Percentiles rank a stretch among this genome's conserved stretches.
phyloP scores from a whole-genome alignment of 2,888 invertebrate species.

The Dolichopus griseipennis region DNA sequence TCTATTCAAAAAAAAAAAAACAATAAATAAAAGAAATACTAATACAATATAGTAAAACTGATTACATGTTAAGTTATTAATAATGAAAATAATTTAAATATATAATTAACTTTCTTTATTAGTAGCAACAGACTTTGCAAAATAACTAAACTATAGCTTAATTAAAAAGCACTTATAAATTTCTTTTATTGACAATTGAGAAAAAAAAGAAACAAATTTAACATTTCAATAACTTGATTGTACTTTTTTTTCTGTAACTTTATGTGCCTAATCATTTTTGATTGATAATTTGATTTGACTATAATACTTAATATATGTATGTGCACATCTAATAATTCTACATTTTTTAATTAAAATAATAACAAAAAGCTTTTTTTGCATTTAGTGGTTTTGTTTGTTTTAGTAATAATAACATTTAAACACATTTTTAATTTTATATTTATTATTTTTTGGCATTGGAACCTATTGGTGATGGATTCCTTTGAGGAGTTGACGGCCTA shows the following conservation, averaged over 20 bases:
- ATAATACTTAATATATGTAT: conserved; percentile 6
- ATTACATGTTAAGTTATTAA: neutral
- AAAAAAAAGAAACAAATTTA: neutral
- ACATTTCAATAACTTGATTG: neutral
- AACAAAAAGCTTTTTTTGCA: conserved; percentile 2
- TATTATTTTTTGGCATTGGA: conserved; percentile 45
- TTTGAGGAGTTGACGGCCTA: conserved; percentile 76
- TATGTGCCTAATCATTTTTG: neutral
- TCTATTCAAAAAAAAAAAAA: neutral
- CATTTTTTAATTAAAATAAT: conserved; percentile 3
- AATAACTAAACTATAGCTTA: neutral
- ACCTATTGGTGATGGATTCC: conserved; percentile 53
- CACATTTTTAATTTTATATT: neutral
- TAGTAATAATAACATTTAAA: conserved; percentile 1
- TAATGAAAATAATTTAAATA: neutral
- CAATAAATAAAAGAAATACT: no score
- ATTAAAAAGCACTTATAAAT: neutral
- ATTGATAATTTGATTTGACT: conserved; percentile 3
- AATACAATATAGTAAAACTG: neutral
- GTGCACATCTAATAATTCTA: neutral
- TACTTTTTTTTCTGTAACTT: neutral
- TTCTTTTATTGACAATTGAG: neutral
- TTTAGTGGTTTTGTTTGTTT: neutral
- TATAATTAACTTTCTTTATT: conserved; percentile 6
- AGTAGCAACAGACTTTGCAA: conserved; percentile 1